phyloP scores from a whole-genome alignment of 2,113 vertebrate species.

The Dipodomys ordii region DNA sequence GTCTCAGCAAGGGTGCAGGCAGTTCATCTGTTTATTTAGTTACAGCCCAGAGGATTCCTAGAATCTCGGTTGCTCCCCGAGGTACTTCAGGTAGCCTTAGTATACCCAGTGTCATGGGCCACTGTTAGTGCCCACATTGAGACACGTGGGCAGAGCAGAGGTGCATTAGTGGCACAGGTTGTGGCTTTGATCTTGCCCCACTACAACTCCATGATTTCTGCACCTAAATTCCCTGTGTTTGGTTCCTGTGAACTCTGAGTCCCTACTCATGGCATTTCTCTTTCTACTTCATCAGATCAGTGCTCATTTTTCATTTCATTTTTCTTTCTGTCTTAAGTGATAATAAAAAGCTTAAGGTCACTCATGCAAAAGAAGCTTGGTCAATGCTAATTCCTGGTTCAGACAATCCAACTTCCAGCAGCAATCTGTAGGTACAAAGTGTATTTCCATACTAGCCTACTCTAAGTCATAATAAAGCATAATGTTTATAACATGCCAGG shows the following conservation, averaged over 20 bases:
- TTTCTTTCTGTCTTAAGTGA: not conserved
- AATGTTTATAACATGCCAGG: not conserved
- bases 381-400: not conserved
- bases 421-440: not conserved
- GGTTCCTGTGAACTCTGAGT: not conserved
- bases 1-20: too few relatives aligned
- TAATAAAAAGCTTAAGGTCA: not conserved
- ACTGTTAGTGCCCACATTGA: too few relatives aligned
- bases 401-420: not conserved
- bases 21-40: not conserved
- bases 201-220: rapidly evolving
- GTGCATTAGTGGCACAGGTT: not conserved
- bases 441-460: constrained; percentile 5
- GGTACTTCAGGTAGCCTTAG: not conserved
- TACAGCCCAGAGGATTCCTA: not conserved
- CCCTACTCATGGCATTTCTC: constrained; percentile 3
- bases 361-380: constrained; percentile 1
- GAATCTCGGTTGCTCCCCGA: not conserved
- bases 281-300: not conserved
- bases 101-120: not conserved
- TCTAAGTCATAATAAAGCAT: constrained; percentile 14
- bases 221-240: not conserved
- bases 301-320: not conserved
- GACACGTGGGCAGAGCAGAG: not conserved
- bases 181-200: rapidly evolving